Evolutionary conservation across 2,888 invertebrate genomes (phyloP), one percentile per base, ranked within the genome.

Genomic region (Saturnia pavonia): DNA sequence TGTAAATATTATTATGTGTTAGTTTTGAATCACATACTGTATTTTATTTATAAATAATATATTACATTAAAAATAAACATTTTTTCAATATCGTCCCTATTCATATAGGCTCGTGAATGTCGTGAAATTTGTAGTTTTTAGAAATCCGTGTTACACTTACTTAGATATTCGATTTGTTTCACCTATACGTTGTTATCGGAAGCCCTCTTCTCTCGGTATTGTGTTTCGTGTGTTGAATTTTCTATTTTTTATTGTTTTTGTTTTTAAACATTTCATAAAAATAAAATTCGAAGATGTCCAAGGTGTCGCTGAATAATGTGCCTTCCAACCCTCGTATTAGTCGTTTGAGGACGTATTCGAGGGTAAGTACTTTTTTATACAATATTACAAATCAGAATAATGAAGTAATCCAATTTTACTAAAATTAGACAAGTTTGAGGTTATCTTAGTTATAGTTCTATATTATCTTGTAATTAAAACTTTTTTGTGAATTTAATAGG

Each of bases 261-360:
- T 81, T 76, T 78, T 80, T 77, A 76, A 76, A 80, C 71, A 77
- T 74, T 73, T 9, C 12, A 57, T 74, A 73, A 72, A 73, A 77
- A 65, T 75, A 79, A 75, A 72, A 77, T 73, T 70, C 77, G 77
- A 88, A 85, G 77, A 94, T 94, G 94, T 94, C 94, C 77, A 92
- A 92, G 81, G 90, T 89, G 79, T 94, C 94, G 77, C 85, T 94
- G 73, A 93, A 88, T 78, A 94, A 93, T 85, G 88, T 93, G 75
- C 91, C 93, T 75, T 92, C 94, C 74, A 94, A 94, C 78, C 93
- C 93, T 77, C 86, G 93, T 75, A 91, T 94, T 73, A 91, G 82
- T 81, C 90, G 94, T 70, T 84, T 93, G 74, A 86, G 93, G 84
- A 94, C 93, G 69, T 90, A 86, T 88, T 94, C 92, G 74, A 91